Percentiles rank a stretch among this genome's conserved stretches.
phyloP scores from a whole-genome alignment of 2,113 vertebrate species.

The Paratilapia polleni region DNA sequence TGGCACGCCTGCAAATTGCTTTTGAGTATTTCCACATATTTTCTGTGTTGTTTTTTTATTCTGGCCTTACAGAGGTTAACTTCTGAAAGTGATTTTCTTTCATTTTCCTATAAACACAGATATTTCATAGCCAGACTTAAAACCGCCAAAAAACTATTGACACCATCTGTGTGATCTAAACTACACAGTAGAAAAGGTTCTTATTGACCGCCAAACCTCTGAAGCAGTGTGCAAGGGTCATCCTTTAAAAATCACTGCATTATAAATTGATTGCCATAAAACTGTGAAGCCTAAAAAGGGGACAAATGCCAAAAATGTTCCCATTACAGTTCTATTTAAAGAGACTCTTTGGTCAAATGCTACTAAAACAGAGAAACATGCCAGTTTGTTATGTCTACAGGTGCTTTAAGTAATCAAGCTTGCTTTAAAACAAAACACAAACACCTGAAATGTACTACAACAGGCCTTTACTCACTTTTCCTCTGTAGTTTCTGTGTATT shows the following conservation, averaged over 20 bases:
- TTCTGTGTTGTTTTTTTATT: background rate
- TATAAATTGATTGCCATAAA: slow-evolving; percentile 1
- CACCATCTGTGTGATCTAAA: slow-evolving; percentile 35
- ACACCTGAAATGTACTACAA: background rate
- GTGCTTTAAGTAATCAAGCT: background rate
- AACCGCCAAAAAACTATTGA: slow-evolving; percentile 27
- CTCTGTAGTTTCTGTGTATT: slow-evolving; percentile 84
- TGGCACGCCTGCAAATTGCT: background rate
- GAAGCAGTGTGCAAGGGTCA: background rate
- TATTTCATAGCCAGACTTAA: slow-evolving; percentile 13
- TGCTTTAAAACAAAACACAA: background rate
- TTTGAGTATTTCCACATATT: background rate
- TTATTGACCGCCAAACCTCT: background rate
- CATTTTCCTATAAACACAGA: slow-evolving; percentile 3
- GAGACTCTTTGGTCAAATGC: background rate
- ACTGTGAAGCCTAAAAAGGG: background rate
- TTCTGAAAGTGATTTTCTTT: slow-evolving; percentile 4
- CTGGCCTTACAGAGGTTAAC: background rate
- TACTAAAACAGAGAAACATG: background rate
- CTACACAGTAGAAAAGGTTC: background rate
- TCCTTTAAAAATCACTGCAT: slow-evolving; percentile 19
- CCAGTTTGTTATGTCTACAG: slow-evolving; percentile 16
- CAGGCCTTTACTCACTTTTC: slow-evolving; percentile 80
- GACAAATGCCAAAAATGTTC: background rate
- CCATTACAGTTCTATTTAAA: background rate